Evolutionary conservation across 2,888 invertebrate species (phyloP).

Genomic region (Meiosimyza decipiens): DNA sequence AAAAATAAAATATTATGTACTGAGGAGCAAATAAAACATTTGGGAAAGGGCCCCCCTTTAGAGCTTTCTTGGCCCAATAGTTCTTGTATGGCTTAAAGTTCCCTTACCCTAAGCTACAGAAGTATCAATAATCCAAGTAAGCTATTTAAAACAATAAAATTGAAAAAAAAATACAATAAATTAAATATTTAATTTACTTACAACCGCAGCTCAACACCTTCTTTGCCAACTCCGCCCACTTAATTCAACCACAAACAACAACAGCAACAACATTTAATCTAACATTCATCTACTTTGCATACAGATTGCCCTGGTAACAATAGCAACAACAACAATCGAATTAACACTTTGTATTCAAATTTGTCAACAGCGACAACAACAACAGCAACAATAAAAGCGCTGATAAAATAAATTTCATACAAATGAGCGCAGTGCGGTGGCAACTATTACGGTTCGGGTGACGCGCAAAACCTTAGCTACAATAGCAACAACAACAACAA

Average conservation of each 20-base stretch:
- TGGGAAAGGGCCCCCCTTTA: too few relatives aligned
- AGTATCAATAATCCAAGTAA: too few relatives aligned
- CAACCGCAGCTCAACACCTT: constrained; percentile 35
- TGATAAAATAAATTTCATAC: constrained; percentile 32
- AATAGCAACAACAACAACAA: too few relatives aligned
- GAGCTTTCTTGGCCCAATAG: too few relatives aligned
- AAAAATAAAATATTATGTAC: too few relatives aligned
- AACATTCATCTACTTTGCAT: constrained; percentile 32
- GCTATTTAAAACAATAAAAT: neutral
- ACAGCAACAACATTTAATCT: constrained; percentile 27
- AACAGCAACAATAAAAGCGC: neutral
- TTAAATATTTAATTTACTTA: constrained; percentile 34
- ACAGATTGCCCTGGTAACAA: constrained; percentile 16
- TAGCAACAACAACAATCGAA: constrained; percentile 27
- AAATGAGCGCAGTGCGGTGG: constrained; percentile 21
- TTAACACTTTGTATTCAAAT: constrained; percentile 35
- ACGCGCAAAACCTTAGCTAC: too few relatives aligned
- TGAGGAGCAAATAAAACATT: too few relatives aligned
- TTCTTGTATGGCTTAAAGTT: too few relatives aligned
- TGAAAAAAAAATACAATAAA: constrained; percentile 20
- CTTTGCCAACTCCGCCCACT: constrained; percentile 14
- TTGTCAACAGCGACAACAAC: constrained; percentile 28
- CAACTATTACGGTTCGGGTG: too few relatives aligned
- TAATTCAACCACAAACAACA: neutral
- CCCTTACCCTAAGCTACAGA: too few relatives aligned